These are phyloP conservation scores for Podarcis lilfordi DNA, from an alignment of 2,797 vertebrate genomes.

Conservation along the genomic window DNA sequence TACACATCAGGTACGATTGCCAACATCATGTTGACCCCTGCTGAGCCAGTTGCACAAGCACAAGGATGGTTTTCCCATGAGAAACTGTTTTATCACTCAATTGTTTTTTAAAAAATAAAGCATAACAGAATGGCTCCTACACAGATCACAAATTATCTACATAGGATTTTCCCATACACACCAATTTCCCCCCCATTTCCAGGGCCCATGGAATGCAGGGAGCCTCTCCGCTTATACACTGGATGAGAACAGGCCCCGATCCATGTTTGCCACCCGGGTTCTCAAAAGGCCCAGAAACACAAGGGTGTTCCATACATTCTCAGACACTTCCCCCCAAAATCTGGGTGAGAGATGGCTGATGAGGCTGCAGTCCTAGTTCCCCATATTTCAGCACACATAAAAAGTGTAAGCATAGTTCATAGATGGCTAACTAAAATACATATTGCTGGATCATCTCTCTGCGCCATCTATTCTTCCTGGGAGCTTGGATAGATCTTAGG, in stretches of 20 bases:
- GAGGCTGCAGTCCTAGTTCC: too few relatives aligned
- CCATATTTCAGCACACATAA: background rate
- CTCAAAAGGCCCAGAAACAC: background rate
- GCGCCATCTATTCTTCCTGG: background rate
- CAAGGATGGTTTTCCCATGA: background rate
- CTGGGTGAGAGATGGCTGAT: background rate
- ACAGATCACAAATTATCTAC: conserved; percentile 14
- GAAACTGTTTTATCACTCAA: background rate
- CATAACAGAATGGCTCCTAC: background rate
- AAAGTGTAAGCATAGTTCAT: background rate
- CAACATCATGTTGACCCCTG: background rate
- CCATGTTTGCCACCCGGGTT: background rate
- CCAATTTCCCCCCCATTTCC: background rate
- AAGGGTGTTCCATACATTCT: background rate
- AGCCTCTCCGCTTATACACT: background rate
- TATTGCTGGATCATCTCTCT: background rate
- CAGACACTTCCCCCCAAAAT: background rate
- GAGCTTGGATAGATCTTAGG: background rate
- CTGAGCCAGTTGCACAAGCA: background rate
- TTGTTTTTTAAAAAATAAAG: background rate
- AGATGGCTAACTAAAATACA: background rate
- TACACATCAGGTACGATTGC: background rate
- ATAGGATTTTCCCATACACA: background rate
- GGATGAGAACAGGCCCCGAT: background rate
- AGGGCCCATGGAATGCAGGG: background rate